These are phyloP conservation scores for Halcyon malimbica DNA, from an alignment of 2,113 vertebrate species.

Conservation along the genomic window DNA sequence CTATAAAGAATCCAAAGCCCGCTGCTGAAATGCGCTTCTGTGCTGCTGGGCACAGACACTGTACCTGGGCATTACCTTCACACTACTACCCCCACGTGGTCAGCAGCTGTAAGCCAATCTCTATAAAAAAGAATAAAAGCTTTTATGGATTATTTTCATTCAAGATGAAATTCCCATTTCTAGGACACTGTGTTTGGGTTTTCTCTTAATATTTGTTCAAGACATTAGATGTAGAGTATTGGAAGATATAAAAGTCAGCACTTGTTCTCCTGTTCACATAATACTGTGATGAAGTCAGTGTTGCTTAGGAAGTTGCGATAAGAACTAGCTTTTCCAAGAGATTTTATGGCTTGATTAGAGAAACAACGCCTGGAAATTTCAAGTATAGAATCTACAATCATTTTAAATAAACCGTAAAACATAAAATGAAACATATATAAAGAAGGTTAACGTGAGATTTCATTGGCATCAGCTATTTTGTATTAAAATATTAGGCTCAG, in stretches of 20 bases:
- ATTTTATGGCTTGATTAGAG: background rate
- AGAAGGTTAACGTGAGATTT: background rate
- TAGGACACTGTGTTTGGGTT: background rate
- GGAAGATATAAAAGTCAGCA: background rate
- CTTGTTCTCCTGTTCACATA: background rate
- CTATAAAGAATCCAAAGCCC: background rate
- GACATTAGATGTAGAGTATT: background rate
- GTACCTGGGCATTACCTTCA: background rate
- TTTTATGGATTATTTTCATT: background rate
- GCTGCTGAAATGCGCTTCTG: background rate
- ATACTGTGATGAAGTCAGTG: background rate
- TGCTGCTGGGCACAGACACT: background rate
- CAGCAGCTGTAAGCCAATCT: background rate
- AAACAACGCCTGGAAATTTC: background rate
- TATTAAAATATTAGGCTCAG: background rate
- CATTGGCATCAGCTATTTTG: background rate
- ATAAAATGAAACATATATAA: background rate
- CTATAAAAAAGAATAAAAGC: background rate
- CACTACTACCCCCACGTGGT: conserved; percentile 74
- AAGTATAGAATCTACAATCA: background rate
- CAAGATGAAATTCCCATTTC: background rate
- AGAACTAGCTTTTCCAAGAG: background rate
- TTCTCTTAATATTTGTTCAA: background rate
- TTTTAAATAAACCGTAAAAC: background rate
- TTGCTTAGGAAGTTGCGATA: background rate